phyloP scores from a whole-genome alignment of 2,797 vertebrate species.

The Scomberomorus guttatus region DNA sequence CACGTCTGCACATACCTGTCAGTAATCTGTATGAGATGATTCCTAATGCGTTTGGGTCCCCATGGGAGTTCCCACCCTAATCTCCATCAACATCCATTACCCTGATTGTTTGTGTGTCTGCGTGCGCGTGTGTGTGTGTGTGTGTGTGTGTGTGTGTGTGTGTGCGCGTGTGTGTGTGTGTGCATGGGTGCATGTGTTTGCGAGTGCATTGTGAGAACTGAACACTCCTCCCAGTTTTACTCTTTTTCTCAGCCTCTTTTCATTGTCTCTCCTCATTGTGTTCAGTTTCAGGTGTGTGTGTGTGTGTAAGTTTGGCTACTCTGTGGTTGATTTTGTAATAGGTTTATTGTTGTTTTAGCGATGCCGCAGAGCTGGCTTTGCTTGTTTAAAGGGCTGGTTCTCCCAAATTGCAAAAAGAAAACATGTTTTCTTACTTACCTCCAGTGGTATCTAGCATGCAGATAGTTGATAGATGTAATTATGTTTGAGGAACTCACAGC shows the following conservation, averaged over 20 bases:
- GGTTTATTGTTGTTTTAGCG: slow-evolving; percentile 28
- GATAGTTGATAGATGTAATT: no score
- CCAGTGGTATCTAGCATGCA: neutral
- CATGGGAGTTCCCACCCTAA: slow-evolving; percentile 83
- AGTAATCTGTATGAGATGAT: slow-evolving; percentile 84
- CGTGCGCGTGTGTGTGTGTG: slow-evolving; percentile 37
- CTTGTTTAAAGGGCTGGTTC: slow-evolving; percentile 41
- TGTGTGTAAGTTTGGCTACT: slow-evolving; percentile 14
- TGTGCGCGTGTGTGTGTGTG: slow-evolving; percentile 25
- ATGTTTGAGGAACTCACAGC: no score
- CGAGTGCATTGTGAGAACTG: slow-evolving; percentile 40
- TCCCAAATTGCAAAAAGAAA: slow-evolving; percentile 12
- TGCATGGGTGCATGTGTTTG: slow-evolving; percentile 19
- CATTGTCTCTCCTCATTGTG: slow-evolving; percentile 34
- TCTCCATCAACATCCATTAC: slow-evolving; percentile 85
- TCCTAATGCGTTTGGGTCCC: slow-evolving; percentile 82
- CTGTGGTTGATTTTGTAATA: slow-evolving; percentile 21
- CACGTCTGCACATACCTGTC: slow-evolving; percentile 75
- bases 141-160: slow-evolving; percentile 30
- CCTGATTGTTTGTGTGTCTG: slow-evolving; percentile 77
- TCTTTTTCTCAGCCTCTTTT: slow-evolving; percentile 34
- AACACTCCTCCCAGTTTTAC: slow-evolving; percentile 39
- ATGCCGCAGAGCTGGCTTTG: slow-evolving; percentile 7
- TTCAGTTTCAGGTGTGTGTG: slow-evolving; percentile 48
- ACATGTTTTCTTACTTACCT: neutral